Evolutionary conservation across 2,888 invertebrate genomes (phyloP).

Genomic region (Flabesymbios commensalis): DNA sequence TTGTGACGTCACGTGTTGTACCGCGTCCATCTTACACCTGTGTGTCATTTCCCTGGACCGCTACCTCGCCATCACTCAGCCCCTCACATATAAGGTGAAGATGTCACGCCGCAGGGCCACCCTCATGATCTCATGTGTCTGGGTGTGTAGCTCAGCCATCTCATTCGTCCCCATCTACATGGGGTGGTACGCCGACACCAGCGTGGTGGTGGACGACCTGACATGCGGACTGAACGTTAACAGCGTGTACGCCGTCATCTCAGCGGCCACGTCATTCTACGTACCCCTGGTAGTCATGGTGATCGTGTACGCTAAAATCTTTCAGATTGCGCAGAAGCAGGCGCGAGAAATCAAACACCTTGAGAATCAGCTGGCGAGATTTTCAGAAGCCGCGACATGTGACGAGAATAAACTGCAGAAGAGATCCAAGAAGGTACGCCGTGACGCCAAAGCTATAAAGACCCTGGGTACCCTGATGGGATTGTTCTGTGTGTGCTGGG

Average conservation of each 20-base stretch:
- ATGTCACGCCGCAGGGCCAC: constrained; percentile 43
- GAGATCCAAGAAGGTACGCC: constrained; percentile 21
- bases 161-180: constrained; percentile 56
- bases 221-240: constrained; percentile 39
- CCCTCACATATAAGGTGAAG: constrained; percentile 45
- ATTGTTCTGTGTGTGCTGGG: constrained; percentile 38
- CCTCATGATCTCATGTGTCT: constrained; percentile 43
- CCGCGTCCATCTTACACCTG: constrained; percentile 55
- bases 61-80: constrained; percentile 54
- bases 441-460: constrained; percentile 38
- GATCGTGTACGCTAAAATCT: constrained; percentile 49
- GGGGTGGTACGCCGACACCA: constrained; percentile 48
- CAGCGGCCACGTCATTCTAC: constrained; percentile 53
- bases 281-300: constrained; percentile 53
- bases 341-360: constrained; percentile 15
- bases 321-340: constrained; percentile 49
- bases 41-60: constrained; percentile 53
- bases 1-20: constrained; percentile 59
- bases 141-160: constrained; percentile 50
- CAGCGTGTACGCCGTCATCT: constrained; percentile 51
- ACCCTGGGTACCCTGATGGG: constrained; percentile 42
- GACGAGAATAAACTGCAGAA: neutral
- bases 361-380: neutral
- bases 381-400: too few species aligned
- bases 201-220: constrained; percentile 46